Base-by-base conservation (phyloP, 2,797 vertebrate species). In the Diglossa cyanea region DNA sequence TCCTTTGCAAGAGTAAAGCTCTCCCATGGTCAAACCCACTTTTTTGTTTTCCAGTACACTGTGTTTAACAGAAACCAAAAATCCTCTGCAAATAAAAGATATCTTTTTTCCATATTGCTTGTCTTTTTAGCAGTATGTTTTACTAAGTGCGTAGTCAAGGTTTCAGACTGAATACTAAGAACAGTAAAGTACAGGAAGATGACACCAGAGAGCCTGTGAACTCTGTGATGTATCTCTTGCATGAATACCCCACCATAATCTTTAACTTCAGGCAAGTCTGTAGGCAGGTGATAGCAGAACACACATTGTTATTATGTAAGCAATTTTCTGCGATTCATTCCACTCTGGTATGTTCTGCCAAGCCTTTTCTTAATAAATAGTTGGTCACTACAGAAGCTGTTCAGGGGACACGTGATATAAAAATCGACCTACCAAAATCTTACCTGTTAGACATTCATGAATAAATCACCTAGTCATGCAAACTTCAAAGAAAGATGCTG, bases 401-500 rank as follows among this genome's bases (percentile, higher is more conserved):
- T 88, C 37, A 48, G 48, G 57, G 48, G 67, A 79, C 39, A 50
- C 2, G 10, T 25, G 17, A 71, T 67, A 55, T 33, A 76, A 90
- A 87, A 90, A 75, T 65, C 0, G 1, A 54, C 48, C 37, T 83
- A 57, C 37, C 33, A 50, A 53, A 83, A 63, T 58, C 21, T 74
- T 68, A 92, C 53, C 48, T 78, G 48, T 68, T 91, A 89, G 47
- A 70, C 17, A 68, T 74, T 88, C 60, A 84, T 7, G 4, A 87
- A 68, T 81, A 90, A 90, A 89, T 81, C 70, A 86, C 28, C 24
- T 31, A 71, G 42, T 71, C 62, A 83, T 39, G 25, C 31, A 79
- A 82, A 94, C 81, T 83, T 96, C 86, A 96, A 91, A 94, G 72
- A 55, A 88, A 88, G 13, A 24, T 81, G 10, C 45, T 87, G 48